These are phyloP conservation scores for Drosophila anomalata DNA, from an alignment of 2,888 invertebrate genomes.

Conservation along the genomic window DNA sequence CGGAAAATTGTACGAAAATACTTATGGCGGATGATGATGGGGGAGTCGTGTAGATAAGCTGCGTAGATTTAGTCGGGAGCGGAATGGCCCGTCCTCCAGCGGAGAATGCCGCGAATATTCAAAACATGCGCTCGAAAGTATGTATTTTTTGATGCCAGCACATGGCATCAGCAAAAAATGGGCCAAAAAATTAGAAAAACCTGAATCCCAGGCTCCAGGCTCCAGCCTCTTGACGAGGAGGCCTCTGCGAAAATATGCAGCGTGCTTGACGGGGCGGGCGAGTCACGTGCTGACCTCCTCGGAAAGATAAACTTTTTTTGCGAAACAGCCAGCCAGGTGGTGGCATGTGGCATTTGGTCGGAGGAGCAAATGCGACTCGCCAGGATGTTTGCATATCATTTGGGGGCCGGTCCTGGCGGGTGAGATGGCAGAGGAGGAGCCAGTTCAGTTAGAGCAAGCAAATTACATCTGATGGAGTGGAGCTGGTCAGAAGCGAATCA, in stretches of 20 bases:
- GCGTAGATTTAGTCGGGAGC: conserved; percentile 63
- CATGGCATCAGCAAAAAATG: conserved; percentile 45
- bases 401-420: conserved; percentile 34
- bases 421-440: background rate
- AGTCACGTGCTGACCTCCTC: conserved; percentile 65
- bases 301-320: conserved; percentile 34
- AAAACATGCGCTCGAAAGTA: conserved; percentile 75
- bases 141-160: conserved; percentile 60
- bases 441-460: conserved; percentile 27
- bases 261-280: conserved; percentile 61
- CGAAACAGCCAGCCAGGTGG: conserved; percentile 28
- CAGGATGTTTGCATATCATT: conserved; percentile 63
- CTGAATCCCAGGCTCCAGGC: too few species aligned
- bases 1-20: conserved; percentile 67
- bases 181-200: conserved; percentile 7
- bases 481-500: conserved; percentile 18
- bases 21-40: conserved; percentile 52
- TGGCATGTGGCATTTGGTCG: conserved; percentile 50
- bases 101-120: conserved; percentile 76
- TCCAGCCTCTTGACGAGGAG: too few species aligned
- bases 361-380: conserved; percentile 20
- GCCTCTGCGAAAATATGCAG: conserved; percentile 63
- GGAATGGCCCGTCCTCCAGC: conserved; percentile 33
- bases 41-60: conserved; percentile 71
- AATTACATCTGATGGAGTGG: conserved; percentile 31